phyloP scores from a whole-genome alignment of 2,113 vertebrate genomes.

The Leiothrix lutea region DNA sequence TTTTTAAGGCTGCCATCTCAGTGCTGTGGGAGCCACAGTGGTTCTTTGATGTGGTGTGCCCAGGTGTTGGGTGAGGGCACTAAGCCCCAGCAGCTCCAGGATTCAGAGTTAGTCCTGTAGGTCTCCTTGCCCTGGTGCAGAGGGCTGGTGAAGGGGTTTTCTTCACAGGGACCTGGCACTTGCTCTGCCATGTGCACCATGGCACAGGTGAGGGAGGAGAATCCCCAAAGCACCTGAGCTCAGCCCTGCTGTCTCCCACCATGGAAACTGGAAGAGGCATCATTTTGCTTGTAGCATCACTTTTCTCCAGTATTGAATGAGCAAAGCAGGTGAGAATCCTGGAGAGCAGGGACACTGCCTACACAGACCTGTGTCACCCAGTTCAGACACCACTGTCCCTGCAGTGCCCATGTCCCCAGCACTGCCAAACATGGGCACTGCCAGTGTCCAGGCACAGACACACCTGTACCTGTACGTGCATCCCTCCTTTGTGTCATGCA shows the following conservation, averaged over 20 bases:
- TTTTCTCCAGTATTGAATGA: neutral
- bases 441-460: neutral
- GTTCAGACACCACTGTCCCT: neutral
- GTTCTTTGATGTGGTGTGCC: accelerated
- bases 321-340: neutral
- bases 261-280: neutral
- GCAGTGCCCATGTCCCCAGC: accelerated
- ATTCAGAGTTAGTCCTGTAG: neutral
- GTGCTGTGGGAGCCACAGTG: neutral
- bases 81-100: neutral
- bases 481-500: accelerated
- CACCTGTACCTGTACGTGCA: accelerated
- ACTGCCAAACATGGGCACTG: neutral
- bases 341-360: neutral
- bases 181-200: accelerated
- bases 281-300: neutral
- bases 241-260: neutral
- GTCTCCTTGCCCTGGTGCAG: neutral
- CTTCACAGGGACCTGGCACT: neutral
- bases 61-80: neutral
- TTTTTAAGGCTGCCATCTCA: neutral
- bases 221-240: neutral
- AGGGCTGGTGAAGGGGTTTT: neutral
- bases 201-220: neutral
- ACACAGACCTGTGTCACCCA: too few species aligned